phyloP scores from a whole-genome alignment of 2,113 vertebrate species.

The Pycnonotus jocosus region DNA sequence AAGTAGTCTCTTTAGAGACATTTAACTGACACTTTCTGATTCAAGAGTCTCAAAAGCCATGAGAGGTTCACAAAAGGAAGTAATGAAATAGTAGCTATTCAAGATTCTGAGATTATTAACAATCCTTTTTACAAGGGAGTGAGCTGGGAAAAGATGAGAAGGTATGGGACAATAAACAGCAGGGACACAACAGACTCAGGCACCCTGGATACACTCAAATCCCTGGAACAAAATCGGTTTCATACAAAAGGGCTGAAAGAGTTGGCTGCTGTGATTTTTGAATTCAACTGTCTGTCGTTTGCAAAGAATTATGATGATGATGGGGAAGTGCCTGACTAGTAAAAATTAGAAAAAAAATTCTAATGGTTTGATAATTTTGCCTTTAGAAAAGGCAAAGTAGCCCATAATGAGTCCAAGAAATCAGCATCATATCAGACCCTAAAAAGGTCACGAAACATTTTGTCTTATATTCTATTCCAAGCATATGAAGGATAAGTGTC shows the following conservation, averaged over 20 bases:
- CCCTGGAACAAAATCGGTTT: neutral
- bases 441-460: neutral
- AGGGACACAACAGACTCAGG: neutral
- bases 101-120: neutral
- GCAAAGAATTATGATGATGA: neutral
- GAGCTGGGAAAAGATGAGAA: neutral
- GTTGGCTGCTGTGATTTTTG: neutral
- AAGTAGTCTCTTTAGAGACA: neutral
- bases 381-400: neutral
- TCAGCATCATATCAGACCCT: neutral
- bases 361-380: neutral
- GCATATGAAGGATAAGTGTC: rapidly evolving
- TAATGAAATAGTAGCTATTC: neutral
- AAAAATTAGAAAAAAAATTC: neutral
- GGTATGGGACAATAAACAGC: neutral
- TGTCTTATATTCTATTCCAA: neutral
- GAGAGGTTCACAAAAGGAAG: neutral
- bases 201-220: neutral
- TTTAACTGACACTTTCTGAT: neutral
- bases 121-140: neutral
- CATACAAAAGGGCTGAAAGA: neutral
- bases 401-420: neutral
- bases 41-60: neutral
- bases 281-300: neutral
- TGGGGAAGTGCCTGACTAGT: neutral